Conservation (phyloP, 1,140 invertebrate genomes). For the Asbolus verrucosus region DNA sequence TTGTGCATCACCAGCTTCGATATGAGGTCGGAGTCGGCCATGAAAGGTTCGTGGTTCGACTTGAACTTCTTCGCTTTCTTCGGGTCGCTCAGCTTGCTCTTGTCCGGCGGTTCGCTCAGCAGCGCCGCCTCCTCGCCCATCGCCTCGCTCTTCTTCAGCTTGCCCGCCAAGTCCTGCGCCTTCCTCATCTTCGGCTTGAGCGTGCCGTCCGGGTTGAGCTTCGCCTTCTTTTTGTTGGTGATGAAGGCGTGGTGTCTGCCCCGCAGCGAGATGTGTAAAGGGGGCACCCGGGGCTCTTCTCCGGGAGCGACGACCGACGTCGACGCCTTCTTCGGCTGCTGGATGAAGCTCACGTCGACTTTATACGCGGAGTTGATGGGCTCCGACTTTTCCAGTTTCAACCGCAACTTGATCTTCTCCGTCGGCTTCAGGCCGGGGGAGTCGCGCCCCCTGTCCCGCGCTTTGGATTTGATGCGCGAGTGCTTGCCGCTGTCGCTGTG, state of each 20-base stretch:
- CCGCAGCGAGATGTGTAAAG: conserved; percentile 88
- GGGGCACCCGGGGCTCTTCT: conserved; percentile 87
- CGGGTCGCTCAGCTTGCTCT: conserved; percentile 51
- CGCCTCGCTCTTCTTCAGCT: conserved; percentile 50
- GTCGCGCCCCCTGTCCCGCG: conserved; percentile 55
- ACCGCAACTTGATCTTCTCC: conserved; percentile 85
- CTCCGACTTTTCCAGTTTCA: conserved; percentile 87
- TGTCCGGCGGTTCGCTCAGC: neutral
- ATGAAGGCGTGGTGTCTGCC: conserved; percentile 90
- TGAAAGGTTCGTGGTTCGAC: conserved; percentile 64
- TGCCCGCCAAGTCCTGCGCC: conserved; percentile 64
- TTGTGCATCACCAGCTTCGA: conserved; percentile 57
- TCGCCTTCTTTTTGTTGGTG: conserved; percentile 77
- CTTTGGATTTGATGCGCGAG: conserved; percentile 64
- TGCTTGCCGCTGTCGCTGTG: conserved; percentile 69
- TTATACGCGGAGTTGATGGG: conserved; percentile 82
- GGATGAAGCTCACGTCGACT: conserved; percentile 81
- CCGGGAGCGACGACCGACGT: conserved; percentile 56
- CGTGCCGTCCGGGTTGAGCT: conserved; percentile 60
- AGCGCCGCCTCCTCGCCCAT: neutral
- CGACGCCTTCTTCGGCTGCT: conserved; percentile 66
- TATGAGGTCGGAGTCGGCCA: conserved; percentile 40
- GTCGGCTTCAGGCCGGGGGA: conserved; percentile 66
- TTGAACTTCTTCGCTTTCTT: conserved; percentile 64
- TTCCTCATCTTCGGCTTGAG: conserved; percentile 65